phyloP scores from a whole-genome alignment of 2,888 invertebrate species.

The Oscheius myriophilus region DNA sequence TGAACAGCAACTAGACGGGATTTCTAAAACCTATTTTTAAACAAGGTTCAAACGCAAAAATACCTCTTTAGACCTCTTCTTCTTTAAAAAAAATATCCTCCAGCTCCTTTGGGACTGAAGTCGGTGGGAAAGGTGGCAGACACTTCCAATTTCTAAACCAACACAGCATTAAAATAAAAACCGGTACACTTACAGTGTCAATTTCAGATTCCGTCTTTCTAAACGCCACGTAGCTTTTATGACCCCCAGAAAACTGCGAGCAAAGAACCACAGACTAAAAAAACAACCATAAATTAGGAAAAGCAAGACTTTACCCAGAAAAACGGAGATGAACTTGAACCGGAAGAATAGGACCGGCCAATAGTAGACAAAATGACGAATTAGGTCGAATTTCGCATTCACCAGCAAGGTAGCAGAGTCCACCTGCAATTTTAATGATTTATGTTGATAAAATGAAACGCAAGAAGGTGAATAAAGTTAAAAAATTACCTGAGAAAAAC shows the following conservation, averaged over 20 bases:
- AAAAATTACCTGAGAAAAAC: constrained; percentile 61
- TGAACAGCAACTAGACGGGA: background rate
- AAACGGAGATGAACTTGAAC: constrained; percentile 34
- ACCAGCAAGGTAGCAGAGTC: constrained; percentile 52
- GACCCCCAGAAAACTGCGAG: constrained; percentile 26
- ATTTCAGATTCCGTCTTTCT: background rate
- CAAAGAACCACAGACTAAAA: constrained; percentile 20
- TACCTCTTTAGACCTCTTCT: too few relatives aligned
- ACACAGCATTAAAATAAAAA: too few relatives aligned
- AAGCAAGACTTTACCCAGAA: constrained; percentile 4
- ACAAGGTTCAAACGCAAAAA: too few relatives aligned
- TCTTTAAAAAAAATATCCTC: too few relatives aligned
- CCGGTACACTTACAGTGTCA: too few relatives aligned
- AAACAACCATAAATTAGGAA: background rate
- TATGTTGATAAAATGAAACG: background rate
- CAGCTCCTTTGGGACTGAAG: too few relatives aligned
- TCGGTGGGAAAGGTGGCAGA: too few relatives aligned
- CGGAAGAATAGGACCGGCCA: constrained; percentile 56
- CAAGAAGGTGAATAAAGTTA: background rate
- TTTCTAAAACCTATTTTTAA: too few relatives aligned
- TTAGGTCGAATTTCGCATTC: constrained; percentile 60
- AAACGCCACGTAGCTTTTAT: constrained; percentile 12
- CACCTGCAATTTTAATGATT: constrained; percentile 39
- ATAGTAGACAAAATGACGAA: constrained; percentile 58
- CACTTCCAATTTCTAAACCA: too few relatives aligned